A percentile compares a stretch with the other conserved stretches of the same genome.
Evolutionary conservation across 2,888 invertebrate species (phyloP).

Genomic region (Adelphocoris suturalis): DNA sequence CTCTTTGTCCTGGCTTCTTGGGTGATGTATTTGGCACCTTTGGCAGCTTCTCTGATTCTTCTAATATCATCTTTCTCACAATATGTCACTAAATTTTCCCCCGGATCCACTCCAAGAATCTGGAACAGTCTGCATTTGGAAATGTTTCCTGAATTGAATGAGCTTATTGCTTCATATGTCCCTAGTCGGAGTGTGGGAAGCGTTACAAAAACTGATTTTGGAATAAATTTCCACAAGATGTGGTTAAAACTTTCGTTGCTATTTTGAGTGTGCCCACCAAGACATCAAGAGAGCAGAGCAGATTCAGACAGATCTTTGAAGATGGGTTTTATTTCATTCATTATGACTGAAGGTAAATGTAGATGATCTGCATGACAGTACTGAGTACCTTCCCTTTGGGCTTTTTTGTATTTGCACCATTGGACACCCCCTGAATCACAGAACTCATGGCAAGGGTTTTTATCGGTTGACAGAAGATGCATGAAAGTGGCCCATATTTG

Average conservation of each 20-base stretch:
- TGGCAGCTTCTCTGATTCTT: neutral
- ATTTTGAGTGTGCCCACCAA: conserved; percentile 24
- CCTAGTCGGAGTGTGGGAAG: conserved; percentile 21
- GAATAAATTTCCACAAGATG: conserved; percentile 20
- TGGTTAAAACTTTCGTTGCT: conserved; percentile 18
- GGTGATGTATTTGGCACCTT: neutral
- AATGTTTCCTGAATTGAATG: neutral
- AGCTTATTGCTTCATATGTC: neutral
- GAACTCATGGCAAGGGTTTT: too few relatives aligned
- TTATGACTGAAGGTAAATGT: conserved; percentile 38
- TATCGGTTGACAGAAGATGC: conserved; percentile 9
- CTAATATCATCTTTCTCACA: neutral
- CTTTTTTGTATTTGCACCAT: conserved; percentile 42
- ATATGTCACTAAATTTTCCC: neutral
- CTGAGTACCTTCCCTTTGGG: neutral
- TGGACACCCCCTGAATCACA: neutral
- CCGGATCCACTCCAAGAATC: neutral
- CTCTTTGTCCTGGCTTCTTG: neutral
- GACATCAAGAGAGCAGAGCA: conserved; percentile 7
- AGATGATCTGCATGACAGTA: conserved; percentile 25
- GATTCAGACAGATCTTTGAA: neutral
- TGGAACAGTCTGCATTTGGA: neutral
- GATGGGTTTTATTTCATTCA: conserved; percentile 16
- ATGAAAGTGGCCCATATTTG: conserved; percentile 18
- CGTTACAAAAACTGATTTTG: conserved; percentile 1